Evolutionary conservation across 2,888 invertebrate genomes (phyloP), one percentile per base, ranked within the genome.

Genomic region (Tiliacea citrago): DNA sequence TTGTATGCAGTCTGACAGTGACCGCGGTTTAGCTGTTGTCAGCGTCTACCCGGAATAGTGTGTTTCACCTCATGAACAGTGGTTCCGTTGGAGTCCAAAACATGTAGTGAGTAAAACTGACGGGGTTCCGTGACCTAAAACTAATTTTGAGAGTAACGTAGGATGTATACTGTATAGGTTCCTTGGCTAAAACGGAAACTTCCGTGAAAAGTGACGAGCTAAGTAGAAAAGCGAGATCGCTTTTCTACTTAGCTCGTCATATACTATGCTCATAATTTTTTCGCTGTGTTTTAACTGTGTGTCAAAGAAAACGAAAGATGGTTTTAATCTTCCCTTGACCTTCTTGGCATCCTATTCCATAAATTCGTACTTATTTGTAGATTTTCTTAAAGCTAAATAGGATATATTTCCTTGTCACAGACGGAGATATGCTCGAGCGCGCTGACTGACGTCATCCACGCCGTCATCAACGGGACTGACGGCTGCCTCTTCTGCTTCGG

Each of bases 391-490:
- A 39, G 6, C 42, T 71, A 49, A 21, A 51, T 16, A 21, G 5
- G 5, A 13, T 45, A 47, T 66, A 13, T 79, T 70, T 73, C 21
- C 8, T 94, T 94, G 92, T 97, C 98, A 39, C 97, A 99, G 99
- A 98, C 98, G 89, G 99, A 99, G 95, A 97, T 99, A 86, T 99
- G 99, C 94, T 98, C 98, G 82, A 98, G 98, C 90, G 98, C 99
- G 68, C 97, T 99, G 88, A 98, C 98, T 79, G 99, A 99, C 93
- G 98, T 99, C 90, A 98, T 99, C 88, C 99, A 99, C 91, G 98
- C 99, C 58, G 99, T 99, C 88, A 98, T 99, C 93, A 98, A 98
- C 90, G 99, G 99, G 63, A 98, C 98, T 58, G 99, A 99, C 94
- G 99, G 99, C 84, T 98, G 98, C 95, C 97, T 99, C 90, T 98